A percentile compares a stretch with the other conserved stretches of the same genome.
phyloP scores from a whole-genome alignment of 2,113 vertebrate genomes.

The Paraplagusia blochii region DNA sequence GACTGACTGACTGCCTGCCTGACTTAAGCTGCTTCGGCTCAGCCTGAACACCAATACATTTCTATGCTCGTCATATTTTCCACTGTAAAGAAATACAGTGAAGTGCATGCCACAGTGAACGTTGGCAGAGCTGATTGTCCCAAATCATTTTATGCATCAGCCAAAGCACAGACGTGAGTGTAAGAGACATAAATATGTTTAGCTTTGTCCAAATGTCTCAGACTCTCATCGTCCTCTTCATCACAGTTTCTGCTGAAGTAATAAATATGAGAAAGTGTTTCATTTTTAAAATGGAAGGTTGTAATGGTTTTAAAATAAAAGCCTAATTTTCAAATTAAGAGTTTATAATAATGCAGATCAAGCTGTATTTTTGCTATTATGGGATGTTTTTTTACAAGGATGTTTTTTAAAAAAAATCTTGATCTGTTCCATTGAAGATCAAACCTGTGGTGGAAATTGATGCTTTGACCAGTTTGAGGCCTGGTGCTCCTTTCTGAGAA shows the following conservation, averaged over 20 bases:
- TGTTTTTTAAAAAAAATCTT: conserved; percentile 63
- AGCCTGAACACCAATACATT: conserved; percentile 28
- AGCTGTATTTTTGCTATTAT: no score
- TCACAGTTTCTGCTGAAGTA: no score
- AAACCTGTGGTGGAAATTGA: conserved; percentile 38
- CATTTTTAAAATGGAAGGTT: no score
- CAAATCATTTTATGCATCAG: conserved; percentile 16
- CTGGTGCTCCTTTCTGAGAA: conserved; percentile 48
- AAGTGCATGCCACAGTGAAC: conserved; percentile 11
- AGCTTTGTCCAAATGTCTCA: no score
- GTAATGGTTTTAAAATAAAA: no score
- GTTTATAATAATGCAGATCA: no score
- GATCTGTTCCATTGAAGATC: no score
- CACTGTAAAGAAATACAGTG: conserved; percentile 41
- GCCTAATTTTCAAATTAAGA: no score
- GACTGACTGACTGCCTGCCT: conserved; percentile 1
- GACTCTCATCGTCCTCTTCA: no score
- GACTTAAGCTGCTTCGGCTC: conserved; percentile 15
- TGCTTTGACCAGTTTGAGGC: conserved; percentile 63
- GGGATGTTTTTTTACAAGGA: conserved; percentile 28
- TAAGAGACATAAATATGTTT: conserved; percentile 2
- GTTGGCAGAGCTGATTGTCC: conserved; percentile 14
- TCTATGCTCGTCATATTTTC: conserved; percentile 51
- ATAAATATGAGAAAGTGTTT: no score
- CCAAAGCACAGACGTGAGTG: conserved; percentile 5